phyloP scores from a whole-genome alignment of 1,140 invertebrate species.

The Pogonognathellus flavescens region DNA sequence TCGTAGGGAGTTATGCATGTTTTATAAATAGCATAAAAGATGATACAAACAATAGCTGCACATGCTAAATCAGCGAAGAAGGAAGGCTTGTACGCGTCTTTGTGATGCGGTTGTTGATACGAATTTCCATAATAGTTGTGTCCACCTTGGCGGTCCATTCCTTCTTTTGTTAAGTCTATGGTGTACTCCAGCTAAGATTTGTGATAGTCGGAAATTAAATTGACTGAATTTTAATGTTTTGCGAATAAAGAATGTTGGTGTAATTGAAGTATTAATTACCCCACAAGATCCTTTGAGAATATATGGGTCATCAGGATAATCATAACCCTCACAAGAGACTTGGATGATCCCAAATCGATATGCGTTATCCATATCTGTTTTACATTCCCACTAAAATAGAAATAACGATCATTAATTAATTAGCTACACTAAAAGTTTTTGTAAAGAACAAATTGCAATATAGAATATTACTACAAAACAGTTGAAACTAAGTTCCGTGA shows the following conservation, averaged over 20 bases:
- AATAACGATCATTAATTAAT: neutral
- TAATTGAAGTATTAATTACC: too few relatives aligned
- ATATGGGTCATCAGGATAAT: slow-evolving; percentile 66
- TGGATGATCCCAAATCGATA: slow-evolving; percentile 74
- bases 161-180: slow-evolving; percentile 60
- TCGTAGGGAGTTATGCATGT: slow-evolving; percentile 70
- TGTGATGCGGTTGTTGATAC: slow-evolving; percentile 17
- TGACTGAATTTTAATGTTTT: too few relatives aligned
- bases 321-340: slow-evolving; percentile 73
- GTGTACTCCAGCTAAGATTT: slow-evolving; percentile 66
- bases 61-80: slow-evolving; percentile 48
- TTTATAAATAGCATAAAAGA: slow-evolving; percentile 72
- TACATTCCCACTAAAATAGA: slow-evolving; percentile 75
- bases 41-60: slow-evolving; percentile 39
- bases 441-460: too few relatives aligned
- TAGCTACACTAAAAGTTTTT: too few relatives aligned
- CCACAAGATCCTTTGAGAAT: slow-evolving; percentile 67
- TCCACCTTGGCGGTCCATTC: slow-evolving; percentile 10
- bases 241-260: too few relatives aligned
- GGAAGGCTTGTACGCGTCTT: slow-evolving; percentile 2
- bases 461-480: too few relatives aligned
- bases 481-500: too few relatives aligned
- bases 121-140: slow-evolving; percentile 56
- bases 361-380: slow-evolving; percentile 74
- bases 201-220: too few relatives aligned